These are phyloP conservation scores for Sitta carolinensis DNA, from an alignment of 2,797 vertebrate species.

Conservation along the genomic window DNA sequence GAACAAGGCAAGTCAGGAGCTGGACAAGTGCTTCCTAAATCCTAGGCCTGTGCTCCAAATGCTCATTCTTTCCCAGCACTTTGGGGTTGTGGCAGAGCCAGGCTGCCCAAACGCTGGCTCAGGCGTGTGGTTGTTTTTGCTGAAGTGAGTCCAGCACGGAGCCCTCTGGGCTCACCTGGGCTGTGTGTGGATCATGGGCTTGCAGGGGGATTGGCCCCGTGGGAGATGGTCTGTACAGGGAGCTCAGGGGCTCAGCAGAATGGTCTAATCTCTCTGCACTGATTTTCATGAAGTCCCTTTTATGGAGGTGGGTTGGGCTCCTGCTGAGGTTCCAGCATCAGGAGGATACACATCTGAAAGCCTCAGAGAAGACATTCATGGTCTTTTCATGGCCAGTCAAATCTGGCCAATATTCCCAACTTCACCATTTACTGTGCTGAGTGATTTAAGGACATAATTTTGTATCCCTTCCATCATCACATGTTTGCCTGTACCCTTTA, in stretches of 20 bases:
- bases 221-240: not conserved
- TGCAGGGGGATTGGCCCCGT: not conserved
- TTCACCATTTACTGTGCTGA: not conserved
- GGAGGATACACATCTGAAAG: not conserved
- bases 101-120: not conserved
- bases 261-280: not conserved
- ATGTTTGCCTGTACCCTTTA: not conserved
- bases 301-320: not conserved
- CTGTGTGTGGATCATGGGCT: not conserved
- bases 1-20: not conserved
- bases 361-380: not conserved
- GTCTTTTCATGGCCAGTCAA: not conserved
- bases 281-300: not conserved
- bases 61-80: not conserved
- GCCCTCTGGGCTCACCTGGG: not conserved
- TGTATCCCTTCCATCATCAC: fast-evolving
- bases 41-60: not conserved
- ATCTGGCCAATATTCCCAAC: not conserved
- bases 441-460: not conserved
- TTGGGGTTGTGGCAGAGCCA: not conserved
- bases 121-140: not conserved
- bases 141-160: not conserved
- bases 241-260: not conserved
- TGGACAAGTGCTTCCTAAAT: not conserved
- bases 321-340: not conserved